Evolutionary conservation across 2,113 vertebrate species (phyloP).

Genomic region (Notothenia rossii): DNA sequence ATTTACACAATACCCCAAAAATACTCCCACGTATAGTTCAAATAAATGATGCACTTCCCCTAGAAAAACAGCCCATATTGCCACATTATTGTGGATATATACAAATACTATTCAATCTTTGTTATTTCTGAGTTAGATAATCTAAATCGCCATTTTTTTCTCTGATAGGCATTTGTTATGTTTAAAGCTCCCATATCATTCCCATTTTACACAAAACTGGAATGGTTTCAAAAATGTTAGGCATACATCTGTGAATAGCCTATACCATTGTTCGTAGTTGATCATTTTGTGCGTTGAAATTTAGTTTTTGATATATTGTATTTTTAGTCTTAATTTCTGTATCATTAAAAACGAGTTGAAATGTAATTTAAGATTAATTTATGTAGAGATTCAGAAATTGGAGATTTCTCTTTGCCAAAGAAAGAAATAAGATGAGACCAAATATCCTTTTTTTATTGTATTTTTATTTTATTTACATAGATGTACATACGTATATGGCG

Average conservation of each 20-base stretch:
- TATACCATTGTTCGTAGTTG: no score
- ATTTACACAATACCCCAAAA: background rate
- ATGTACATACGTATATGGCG: background rate
- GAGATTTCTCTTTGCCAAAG: background rate
- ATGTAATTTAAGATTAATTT: background rate
- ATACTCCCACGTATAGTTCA: background rate
- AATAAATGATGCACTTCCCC: conserved; percentile 12
- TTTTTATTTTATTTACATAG: background rate
- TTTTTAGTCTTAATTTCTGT: background rate
- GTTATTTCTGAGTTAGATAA: background rate
- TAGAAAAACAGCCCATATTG: background rate
- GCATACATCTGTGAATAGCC: background rate
- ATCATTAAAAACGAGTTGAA: background rate
- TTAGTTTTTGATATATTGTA: background rate
- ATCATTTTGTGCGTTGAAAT: background rate
- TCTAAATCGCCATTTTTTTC: background rate
- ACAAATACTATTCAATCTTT: background rate
- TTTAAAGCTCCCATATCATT: background rate
- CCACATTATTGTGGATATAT: background rate
- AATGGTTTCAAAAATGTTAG: background rate
- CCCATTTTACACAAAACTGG: background rate
- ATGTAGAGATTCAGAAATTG: background rate
- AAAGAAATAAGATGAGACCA: background rate
- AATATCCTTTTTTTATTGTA: background rate
- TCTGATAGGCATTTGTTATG: background rate